Evolutionary conservation across 1,140 invertebrate species (phyloP).

Genomic region (Eriocheir sinensis): DNA sequence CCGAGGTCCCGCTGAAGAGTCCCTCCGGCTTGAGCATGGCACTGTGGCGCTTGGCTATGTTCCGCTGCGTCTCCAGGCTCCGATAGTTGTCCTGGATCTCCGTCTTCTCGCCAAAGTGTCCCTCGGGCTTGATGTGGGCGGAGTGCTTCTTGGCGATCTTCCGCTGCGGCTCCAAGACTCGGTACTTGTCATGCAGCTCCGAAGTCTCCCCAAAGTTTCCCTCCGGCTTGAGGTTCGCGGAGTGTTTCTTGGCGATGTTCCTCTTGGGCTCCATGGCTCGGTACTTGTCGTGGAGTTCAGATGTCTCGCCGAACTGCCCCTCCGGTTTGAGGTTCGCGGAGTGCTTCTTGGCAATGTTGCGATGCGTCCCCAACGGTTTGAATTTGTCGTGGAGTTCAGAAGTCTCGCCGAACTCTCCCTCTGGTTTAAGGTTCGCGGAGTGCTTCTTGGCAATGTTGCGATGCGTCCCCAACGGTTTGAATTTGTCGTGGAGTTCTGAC

Average conservation of each 20-base stretch:
- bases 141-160: conserved; percentile 54
- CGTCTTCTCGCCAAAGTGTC: conserved; percentile 44
- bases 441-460: conserved; percentile 62
- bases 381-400: conserved; percentile 59
- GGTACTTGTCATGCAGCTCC: conserved; percentile 55
- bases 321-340: conserved; percentile 56
- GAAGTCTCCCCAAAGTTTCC: conserved; percentile 58
- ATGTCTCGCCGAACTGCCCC: conserved; percentile 47
- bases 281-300: conserved; percentile 56
- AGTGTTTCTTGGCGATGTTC: conserved; percentile 58
- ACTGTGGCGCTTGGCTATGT: conserved; percentile 54
- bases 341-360: conserved; percentile 63
- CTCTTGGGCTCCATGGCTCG: conserved; percentile 10
- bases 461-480: not conserved
- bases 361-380: not conserved
- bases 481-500: conserved; percentile 62
- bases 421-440: conserved; percentile 47
- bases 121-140: conserved; percentile 54
- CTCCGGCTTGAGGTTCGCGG: conserved; percentile 48
- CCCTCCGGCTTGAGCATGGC: conserved; percentile 64
- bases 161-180: not conserved
- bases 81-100: conserved; percentile 57
- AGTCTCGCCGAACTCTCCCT: conserved; percentile 57
- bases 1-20: conserved; percentile 61
- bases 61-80: not conserved